These are phyloP conservation scores for Neodiprion pinetum DNA, from an alignment of 1,140 invertebrate species.

Conservation along the genomic window DNA sequence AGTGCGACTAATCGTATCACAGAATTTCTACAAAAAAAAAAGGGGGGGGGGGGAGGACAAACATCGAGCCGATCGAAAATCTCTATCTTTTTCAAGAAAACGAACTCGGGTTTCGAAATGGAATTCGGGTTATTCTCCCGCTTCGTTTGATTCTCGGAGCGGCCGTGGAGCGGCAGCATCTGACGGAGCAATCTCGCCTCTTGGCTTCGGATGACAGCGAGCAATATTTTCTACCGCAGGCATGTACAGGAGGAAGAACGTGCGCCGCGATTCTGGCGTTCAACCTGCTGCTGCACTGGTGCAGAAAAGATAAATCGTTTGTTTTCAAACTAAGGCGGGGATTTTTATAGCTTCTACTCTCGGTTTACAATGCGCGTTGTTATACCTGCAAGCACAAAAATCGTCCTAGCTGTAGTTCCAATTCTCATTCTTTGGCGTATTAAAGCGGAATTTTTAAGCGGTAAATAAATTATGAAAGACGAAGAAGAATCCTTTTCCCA, in stretches of 20 bases:
- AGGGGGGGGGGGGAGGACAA: too few species aligned
- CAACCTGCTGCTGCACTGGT: constrained; percentile 35
- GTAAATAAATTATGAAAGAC: too few species aligned
- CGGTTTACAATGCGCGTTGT: too few species aligned
- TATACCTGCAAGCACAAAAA: too few species aligned
- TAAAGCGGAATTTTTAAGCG: too few species aligned
- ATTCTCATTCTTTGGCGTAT: too few species aligned
- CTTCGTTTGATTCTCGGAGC: neutral
- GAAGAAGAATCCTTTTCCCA: too few species aligned
- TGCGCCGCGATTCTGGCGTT: constrained; percentile 40
- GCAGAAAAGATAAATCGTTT: constrained; percentile 58
- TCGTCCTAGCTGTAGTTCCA: too few species aligned
- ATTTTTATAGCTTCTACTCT: too few species aligned
- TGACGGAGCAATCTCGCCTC: constrained; percentile 20
- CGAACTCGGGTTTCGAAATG: neutral
- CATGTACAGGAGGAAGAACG: constrained; percentile 17
- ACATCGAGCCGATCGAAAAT: too few species aligned
- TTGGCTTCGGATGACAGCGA: constrained; percentile 30
- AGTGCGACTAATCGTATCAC: neutral
- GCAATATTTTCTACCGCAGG: constrained; percentile 41
- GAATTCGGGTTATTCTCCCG: constrained; percentile 1
- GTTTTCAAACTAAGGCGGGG: constrained; percentile 40
- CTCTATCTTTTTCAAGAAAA: neutral
- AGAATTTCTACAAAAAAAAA: neutral
- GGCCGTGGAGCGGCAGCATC: constrained; percentile 30